Percentiles rank a stretch among this genome's conserved stretches.
Conservation (phyloP, 92 coral and sea anemone genomes). For the Zoanthus sansibaricus region DNA sequence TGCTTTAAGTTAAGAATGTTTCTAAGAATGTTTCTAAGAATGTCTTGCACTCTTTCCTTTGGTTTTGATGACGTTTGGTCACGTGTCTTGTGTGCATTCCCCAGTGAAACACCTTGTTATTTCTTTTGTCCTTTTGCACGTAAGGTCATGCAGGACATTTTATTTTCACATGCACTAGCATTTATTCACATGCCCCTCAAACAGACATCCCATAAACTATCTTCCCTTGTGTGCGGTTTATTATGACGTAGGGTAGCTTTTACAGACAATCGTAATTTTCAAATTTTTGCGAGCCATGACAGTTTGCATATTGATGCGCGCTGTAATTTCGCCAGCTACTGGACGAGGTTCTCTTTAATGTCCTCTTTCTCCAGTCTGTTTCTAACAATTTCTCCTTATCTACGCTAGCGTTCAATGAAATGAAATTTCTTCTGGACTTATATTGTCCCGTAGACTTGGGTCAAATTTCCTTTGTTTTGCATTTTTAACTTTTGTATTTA, state of each 20-base stretch:
- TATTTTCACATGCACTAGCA: not conserved
- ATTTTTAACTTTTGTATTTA: not conserved
- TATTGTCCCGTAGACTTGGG: constrained; percentile 7
- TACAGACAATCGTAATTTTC: constrained; percentile 23
- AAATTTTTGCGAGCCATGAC: constrained; percentile 29
- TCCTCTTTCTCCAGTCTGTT: constrained; percentile 38
- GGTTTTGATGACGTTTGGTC: not conserved
- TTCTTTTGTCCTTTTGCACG: not conserved
- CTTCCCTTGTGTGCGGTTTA: constrained; percentile 24
- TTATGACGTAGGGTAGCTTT: constrained; percentile 36
- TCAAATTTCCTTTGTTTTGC: constrained; percentile 26
- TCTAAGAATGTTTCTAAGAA: too few relatives aligned
- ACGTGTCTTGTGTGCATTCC: constrained; percentile 41
- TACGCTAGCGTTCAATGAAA: not conserved
- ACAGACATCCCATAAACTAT: not conserved
- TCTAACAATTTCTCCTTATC: constrained; percentile 10
- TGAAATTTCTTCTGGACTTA: not conserved
- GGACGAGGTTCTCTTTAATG: constrained; percentile 25
- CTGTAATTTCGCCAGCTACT: constrained; percentile 14
- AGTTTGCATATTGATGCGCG: constrained; percentile 32
- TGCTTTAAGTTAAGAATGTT: constrained; percentile 44
- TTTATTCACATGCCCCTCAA: constrained; percentile 26
- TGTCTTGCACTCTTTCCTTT: constrained; percentile 10
- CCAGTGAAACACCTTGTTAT: constrained; percentile 23
- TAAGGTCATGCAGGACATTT: constrained; percentile 34